Evolutionary conservation across 2,888 invertebrate species (phyloP).

Genomic region (Thyatira batis): DNA sequence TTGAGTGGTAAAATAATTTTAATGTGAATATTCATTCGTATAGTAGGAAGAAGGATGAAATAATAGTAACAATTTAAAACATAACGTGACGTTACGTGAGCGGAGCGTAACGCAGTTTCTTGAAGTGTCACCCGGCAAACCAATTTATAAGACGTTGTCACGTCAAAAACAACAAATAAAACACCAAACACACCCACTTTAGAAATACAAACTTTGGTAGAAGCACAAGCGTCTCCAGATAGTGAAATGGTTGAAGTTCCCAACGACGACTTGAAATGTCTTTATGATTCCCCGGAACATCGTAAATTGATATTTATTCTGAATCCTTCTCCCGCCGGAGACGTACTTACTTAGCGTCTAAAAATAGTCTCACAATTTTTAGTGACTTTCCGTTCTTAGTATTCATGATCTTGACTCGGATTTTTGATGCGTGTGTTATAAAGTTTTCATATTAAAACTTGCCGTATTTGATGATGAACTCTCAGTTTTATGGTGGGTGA

Average conservation of each 20-base stretch:
- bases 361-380: conserved; percentile 14
- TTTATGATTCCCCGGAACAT: conserved; percentile 57
- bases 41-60: background rate
- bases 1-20: too few relatives aligned
- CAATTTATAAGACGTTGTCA: too few relatives aligned
- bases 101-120: too few relatives aligned
- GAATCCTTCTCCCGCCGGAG: conserved; percentile 24
- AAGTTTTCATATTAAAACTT: conserved; percentile 33
- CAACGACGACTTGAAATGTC: conserved; percentile 50
- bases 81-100: too few relatives aligned
- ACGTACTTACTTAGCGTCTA: conserved; percentile 22
- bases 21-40: too few relatives aligned
- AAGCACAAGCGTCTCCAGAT: conserved; percentile 21
- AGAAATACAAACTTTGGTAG: conserved; percentile 23
- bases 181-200: conserved; percentile 6
- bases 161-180: conserved; percentile 19
- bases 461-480: conserved; percentile 14
- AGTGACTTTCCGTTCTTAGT: background rate
- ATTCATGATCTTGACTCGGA: conserved; percentile 1
- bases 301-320: conserved; percentile 66
- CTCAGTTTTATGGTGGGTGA: background rate
- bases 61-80: too few relatives aligned
- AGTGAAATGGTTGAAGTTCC: conserved; percentile 42
- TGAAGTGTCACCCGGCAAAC: too few relatives aligned
- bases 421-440: conserved; percentile 15